Percentiles rank a stretch among this genome's conserved stretches.
Evolutionary conservation across 2,797 vertebrate genomes (phyloP).

Genomic region (Pteronotus mesoamericanus): DNA sequence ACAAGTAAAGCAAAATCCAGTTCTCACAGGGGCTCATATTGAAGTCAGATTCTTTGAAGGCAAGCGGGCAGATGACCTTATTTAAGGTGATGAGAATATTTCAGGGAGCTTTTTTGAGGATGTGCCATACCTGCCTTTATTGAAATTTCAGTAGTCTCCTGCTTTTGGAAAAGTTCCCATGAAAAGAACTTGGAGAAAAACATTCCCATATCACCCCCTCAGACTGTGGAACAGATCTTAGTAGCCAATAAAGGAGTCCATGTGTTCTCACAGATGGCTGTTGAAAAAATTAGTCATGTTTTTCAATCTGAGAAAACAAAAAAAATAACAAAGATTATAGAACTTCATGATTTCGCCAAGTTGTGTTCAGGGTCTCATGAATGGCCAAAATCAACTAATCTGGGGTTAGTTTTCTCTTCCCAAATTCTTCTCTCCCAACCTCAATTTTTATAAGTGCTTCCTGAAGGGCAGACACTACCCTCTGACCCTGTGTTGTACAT

Average conservation of each 20-base stretch:
- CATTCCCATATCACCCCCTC: not conserved
- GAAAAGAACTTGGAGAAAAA: not conserved
- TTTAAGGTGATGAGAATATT: slow-evolving; percentile 25
- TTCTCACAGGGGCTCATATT: not conserved
- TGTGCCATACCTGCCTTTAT: not conserved
- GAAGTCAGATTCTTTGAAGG: not conserved
- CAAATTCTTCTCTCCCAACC: not conserved
- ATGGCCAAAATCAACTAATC: not conserved
- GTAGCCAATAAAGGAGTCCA: not conserved
- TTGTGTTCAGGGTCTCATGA: not conserved
- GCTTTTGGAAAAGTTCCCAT: slow-evolving; percentile 25
- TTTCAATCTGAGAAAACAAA: not conserved
- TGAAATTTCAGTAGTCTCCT: not conserved
- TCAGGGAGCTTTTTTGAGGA: slow-evolving; percentile 24
- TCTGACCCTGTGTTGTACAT: not conserved
- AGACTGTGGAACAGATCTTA: not conserved
- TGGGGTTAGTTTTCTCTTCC: not conserved
- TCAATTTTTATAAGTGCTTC: not conserved
- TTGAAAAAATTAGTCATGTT: not conserved
- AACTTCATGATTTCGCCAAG: not conserved
- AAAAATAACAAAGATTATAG: not conserved
- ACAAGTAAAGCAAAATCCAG: slow-evolving; percentile 25
- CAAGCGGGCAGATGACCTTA: not conserved
- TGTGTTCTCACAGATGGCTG: slow-evolving; percentile 38
- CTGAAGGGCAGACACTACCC: not conserved